Evolutionary conservation across 1,140 invertebrate genomes (phyloP), one percentile per base, ranked within the genome.

Genomic region (Nautilus pompilius): DNA sequence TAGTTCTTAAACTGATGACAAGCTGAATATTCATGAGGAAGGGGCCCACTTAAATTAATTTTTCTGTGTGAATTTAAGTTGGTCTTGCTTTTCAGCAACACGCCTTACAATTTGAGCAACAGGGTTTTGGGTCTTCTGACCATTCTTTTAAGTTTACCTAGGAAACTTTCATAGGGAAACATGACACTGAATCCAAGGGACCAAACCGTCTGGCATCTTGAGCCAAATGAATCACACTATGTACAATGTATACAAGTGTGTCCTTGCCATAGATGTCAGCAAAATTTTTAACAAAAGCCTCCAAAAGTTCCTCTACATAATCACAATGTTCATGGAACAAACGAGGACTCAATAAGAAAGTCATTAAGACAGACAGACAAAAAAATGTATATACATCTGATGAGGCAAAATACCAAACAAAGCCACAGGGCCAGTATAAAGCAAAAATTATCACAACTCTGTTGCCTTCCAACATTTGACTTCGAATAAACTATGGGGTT

Each of bases 91-190:
- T 6, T 81, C 75, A 32, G 55, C 32, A n/a, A 72, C 28, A 66
- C 78, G 64, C 17, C 73, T 70, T 45, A 71, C 53, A 24, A 78
- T 54, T 71, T 80, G 78, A 45, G 67, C 33, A 29, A 80, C 58
- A 20, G 73, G 69, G 41, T 49, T 58, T 15, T 69, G 53, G 65
- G 60, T 63, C 71, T 73, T 24, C 71, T 60, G 10, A 78, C 51
- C 13, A 70, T 51, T 53, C 64, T 70, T 74, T 84, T 85, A n/a
- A n/a, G n/a, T n/a, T n/a, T n/a, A 48, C 72, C 57, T 48, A 85
- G 64, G 62, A 74, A 78, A 68, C 80, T 84, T 76, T 86, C 84
- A 78, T 84, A 85, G 68, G 63, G n/a, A 70, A 85, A 86, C 17
- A 81, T 72, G 75, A 80, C 58, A 74, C 76, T 28, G 67, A 71